Percentiles rank a stretch among this genome's conserved stretches.
phyloP scores from a whole-genome alignment of 1,140 invertebrate genomes.

The Ceratoteleas bidentatus region DNA sequence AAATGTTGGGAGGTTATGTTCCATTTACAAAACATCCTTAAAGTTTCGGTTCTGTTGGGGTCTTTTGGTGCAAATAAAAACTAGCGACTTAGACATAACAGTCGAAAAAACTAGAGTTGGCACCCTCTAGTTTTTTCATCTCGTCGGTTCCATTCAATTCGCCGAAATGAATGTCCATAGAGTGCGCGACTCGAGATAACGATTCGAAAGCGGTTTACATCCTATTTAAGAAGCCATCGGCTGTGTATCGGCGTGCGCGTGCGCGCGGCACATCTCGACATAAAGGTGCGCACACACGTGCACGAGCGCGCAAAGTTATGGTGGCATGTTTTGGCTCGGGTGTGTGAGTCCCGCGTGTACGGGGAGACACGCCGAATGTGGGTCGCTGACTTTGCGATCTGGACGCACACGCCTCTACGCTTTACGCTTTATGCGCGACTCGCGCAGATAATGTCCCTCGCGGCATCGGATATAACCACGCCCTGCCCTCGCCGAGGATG shows the following conservation, averaged over 20 bases:
- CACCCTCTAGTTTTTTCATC: too few relatives aligned
- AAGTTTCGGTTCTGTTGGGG: too few relatives aligned
- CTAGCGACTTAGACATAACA: too few relatives aligned
- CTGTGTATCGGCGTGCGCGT: conserved; percentile 39
- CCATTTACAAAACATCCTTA: too few relatives aligned
- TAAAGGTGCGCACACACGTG: conserved; percentile 16
- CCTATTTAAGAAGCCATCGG: conserved; percentile 62
- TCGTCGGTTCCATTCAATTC: too few relatives aligned
- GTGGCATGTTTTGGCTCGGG: neutral
- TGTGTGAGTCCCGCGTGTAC: conserved; percentile 34
- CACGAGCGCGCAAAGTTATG: neutral
- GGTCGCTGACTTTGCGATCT: conserved; percentile 74
- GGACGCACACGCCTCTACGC: conserved; percentile 69
- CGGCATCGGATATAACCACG: conserved; percentile 67
- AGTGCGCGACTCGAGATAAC: conserved; percentile 57
- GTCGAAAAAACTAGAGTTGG: conserved; percentile 7
- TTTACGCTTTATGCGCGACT: conserved; percentile 58
- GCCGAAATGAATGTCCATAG: conserved; percentile 53
- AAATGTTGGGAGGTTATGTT: too few relatives aligned
- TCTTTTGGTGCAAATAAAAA: too few relatives aligned
- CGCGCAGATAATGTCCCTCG: conserved; percentile 60
- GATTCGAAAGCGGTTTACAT: conserved; percentile 68
- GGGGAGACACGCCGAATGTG: conserved; percentile 73
- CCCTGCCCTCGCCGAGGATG: conserved; percentile 58
- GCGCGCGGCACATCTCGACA: conserved; percentile 41